Evolutionary conservation across 2,113 vertebrate genomes (phyloP).

Genomic region (Prionailurus bengalensis): DNA sequence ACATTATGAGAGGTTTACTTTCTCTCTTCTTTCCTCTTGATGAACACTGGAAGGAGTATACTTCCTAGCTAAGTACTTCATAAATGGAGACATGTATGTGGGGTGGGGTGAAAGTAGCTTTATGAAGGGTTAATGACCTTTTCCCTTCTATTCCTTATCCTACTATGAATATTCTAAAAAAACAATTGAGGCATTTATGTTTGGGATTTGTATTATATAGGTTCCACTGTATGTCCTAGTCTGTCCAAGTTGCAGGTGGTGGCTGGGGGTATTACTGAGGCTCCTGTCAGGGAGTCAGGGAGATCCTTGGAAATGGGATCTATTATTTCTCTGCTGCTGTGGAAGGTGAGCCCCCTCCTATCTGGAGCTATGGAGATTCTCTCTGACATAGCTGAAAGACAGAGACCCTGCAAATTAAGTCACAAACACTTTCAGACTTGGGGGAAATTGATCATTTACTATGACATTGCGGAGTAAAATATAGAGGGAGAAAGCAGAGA

Average conservation of each 20-base stretch:
- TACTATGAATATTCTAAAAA: background rate
- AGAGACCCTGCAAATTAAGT: background rate
- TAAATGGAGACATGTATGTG: background rate
- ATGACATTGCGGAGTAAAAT: slow-evolving; percentile 21
- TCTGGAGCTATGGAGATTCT: background rate
- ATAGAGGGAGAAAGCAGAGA: background rate
- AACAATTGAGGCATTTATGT: background rate
- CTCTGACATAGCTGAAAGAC: background rate
- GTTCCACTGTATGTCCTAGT: background rate
- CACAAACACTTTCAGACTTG: background rate
- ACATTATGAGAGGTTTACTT: background rate
- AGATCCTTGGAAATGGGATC: background rate
- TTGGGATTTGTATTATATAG: background rate
- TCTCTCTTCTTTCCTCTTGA: background rate
- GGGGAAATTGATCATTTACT: background rate
- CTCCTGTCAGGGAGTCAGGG: background rate
- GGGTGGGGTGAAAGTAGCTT: no score
- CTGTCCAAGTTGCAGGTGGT: background rate
- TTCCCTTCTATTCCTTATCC: background rate
- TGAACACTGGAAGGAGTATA: background rate
- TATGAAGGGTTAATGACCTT: background rate
- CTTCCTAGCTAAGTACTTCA: background rate
- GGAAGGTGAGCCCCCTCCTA: background rate
- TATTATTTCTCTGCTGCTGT: background rate
- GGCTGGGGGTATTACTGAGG: background rate